phyloP scores from a whole-genome alignment of 2,113 vertebrate genomes.

The Chloropsis hardwickii region DNA sequence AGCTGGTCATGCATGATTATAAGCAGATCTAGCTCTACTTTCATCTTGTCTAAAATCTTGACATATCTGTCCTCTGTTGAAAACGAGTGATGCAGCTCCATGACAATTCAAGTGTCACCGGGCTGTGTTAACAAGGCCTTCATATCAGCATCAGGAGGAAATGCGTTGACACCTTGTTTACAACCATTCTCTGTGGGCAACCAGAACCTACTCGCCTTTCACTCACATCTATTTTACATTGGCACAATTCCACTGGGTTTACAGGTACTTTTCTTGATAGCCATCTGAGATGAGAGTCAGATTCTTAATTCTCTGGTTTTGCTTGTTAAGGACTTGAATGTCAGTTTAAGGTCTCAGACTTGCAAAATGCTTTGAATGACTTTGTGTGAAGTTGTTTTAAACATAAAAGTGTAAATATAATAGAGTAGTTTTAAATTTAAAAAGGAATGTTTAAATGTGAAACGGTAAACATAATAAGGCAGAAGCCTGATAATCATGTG shows the following conservation, averaged over 20 bases:
- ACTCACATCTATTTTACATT: background rate
- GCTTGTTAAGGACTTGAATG: background rate
- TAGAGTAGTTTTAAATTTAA: background rate
- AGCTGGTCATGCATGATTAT: constrained; percentile 26
- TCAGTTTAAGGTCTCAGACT: background rate
- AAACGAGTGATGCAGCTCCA: background rate
- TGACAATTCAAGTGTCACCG: constrained; percentile 29
- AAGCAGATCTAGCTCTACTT: constrained; percentile 25
- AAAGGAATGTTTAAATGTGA: background rate
- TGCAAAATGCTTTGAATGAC: background rate
- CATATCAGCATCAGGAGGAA: background rate
- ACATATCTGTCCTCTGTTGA: constrained; percentile 25
- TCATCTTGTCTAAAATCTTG: constrained; percentile 4
- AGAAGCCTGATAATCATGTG: background rate
- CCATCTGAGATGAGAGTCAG: background rate
- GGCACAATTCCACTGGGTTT: background rate
- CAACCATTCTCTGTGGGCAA: background rate
- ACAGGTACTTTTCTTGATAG: background rate
- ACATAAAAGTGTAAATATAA: background rate
- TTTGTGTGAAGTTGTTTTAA: background rate
- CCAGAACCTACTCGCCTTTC: background rate
- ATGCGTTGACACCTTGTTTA: constrained; percentile 40
- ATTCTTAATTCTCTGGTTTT: background rate
- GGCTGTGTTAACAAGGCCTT: background rate
- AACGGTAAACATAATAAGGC: background rate